Percentiles rank a stretch among this genome's conserved stretches.
Conservation (phyloP, 92 coral and sea anemone species). For the Meandrina meandrites region DNA sequence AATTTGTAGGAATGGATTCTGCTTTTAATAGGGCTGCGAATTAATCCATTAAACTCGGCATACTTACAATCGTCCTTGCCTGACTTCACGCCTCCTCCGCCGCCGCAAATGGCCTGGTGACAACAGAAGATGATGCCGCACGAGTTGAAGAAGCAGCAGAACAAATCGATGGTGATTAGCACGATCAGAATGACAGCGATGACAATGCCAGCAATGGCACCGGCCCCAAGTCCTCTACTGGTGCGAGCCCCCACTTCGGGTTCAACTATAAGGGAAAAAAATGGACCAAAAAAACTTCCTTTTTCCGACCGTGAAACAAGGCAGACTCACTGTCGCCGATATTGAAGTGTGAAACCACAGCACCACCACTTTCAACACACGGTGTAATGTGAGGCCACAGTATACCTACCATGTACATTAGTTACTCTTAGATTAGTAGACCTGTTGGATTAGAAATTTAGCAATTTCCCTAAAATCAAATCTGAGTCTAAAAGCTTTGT, state of each 20-base stretch:
- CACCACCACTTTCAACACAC: not conserved
- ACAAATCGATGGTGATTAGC: constrained; percentile 92
- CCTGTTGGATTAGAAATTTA: not conserved
- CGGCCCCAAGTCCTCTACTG: constrained; percentile 73
- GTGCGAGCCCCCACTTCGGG: constrained; percentile 46
- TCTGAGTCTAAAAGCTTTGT: not conserved
- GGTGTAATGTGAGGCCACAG: not conserved
- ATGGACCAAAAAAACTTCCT: not conserved
- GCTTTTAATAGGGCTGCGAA: no score
- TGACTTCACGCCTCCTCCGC: not conserved
- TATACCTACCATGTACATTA: not conserved
- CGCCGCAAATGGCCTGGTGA: constrained; percentile 70
- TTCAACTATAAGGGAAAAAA: constrained; percentile 15
- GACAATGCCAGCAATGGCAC: constrained; percentile 95
- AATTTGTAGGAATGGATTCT: not conserved
- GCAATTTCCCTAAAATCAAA: not conserved
- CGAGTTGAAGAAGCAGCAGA: constrained; percentile 97
- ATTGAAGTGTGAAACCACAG: not conserved
- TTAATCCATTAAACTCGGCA: not conserved
- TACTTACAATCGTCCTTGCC: constrained; percentile 31
- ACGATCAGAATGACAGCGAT: constrained; percentile 92
- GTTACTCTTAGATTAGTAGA: not conserved
- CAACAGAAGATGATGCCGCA: constrained; percentile 95
- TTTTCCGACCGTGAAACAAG: not conserved
- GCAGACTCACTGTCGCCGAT: not conserved